phyloP scores from a whole-genome alignment of 2,113 vertebrate genomes.

The Recurvirostra avosetta region DNA sequence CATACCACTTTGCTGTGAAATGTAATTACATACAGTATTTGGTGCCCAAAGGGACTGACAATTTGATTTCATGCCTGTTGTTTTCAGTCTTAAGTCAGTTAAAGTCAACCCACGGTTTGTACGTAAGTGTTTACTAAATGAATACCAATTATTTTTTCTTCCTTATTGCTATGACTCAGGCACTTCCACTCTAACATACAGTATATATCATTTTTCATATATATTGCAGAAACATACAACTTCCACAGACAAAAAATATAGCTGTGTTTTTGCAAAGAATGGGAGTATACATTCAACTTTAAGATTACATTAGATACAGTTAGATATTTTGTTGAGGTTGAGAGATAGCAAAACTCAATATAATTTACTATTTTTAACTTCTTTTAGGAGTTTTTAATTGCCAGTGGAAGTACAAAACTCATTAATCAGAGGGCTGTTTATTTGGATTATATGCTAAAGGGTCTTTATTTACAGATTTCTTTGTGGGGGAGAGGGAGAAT shows the following conservation, averaged over 20 bases:
- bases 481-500: not conserved
- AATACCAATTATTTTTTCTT: slow-evolving; percentile 22
- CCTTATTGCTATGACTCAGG: not conserved
- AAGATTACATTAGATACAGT: not conserved
- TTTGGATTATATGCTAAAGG: not conserved
- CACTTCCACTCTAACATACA: not conserved
- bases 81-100: not conserved
- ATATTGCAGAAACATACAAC: not conserved
- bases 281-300: not conserved
- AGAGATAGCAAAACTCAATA: not conserved
- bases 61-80: not conserved
- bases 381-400: not conserved
- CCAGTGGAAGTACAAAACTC: not conserved
- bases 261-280: not conserved
- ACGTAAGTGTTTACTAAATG: slow-evolving; percentile 8
- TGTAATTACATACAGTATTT: not conserved
- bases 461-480: not conserved
- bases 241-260: not conserved
- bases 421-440: not conserved
- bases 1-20: not conserved
- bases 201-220: not conserved
- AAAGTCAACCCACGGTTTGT: not conserved
- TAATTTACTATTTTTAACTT: not conserved
- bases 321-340: not conserved
- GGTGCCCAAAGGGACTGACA: not conserved